Evolutionary conservation across 2,113 vertebrate species (phyloP), one percentile per base, ranked within the genome.

Genomic region (Neolamprologus sp.): DNA sequence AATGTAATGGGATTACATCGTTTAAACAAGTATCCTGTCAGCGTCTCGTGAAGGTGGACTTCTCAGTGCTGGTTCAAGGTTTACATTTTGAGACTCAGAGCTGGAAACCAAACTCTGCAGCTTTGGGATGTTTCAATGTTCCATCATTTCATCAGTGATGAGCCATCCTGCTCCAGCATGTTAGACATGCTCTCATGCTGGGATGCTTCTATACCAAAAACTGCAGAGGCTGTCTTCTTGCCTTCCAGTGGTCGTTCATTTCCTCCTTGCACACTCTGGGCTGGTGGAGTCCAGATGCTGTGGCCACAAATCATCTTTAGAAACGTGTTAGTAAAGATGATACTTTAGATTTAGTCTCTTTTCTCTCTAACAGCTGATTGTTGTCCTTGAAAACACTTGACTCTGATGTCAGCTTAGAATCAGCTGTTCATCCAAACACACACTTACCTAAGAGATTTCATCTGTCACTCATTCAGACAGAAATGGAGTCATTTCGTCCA

Each of bases 21-120:
- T 37, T 37, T 37, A 12, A n/a, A 12, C 33, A 5, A 1, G 33
- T 5, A 5, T 12, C 0, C 33, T 21, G 60, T 65, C 17, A n/a
- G 2, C 4, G 2, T 65, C 60, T 35, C 0, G 4, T 65, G 0
- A 35, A 63, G 31, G 31, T 12, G 5, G 31, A n/a, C 10, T 21
- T 37, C 60, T 65, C 60, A n/a, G 3, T 0, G 4, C 33, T 65
- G 60, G 33, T 4, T 37, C 19, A 5, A 13, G 19, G 10, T 68
- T 40, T 21, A 13, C 33, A 7, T 68, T 68, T 40, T 21, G 19
- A 21, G 33, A 13, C 7, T 1, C 19, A 2, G 33, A 68, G 14
- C 26, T 68, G 33, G 10, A 68, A 68, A 14, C 28, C 1, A 3
- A 68, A 40, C 19, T 11, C 0, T 40, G 63, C 35, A 23, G 11